Evolutionary conservation across 2,888 invertebrate species (phyloP), one percentile per base, ranked within the genome.

Genomic region (Pilophorus perplexus): DNA sequence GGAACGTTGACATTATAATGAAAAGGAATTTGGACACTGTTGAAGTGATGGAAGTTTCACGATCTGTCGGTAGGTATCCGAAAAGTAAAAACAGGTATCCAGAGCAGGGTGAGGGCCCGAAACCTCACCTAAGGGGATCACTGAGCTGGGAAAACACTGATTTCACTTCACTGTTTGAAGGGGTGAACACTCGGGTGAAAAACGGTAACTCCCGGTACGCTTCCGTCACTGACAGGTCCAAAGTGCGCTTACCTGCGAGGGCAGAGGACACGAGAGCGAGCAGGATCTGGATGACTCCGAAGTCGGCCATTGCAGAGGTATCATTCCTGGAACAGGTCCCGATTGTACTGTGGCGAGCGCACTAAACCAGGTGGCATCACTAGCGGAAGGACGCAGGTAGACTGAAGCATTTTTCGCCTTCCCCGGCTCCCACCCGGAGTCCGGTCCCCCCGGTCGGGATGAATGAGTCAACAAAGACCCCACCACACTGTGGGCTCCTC

Each of bases 271-370:
- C n/a, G 27, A 55, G 55, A 16, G 38, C 55, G 22, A 55, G 38
- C 20, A 33, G 23, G 38, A 55, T 38, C 55, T 55, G 55, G 55
- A 55, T 37, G 55, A 55, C 55, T 55, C 55, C 23, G 55, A 55
- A 38, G 55, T 55, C 55, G 38, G 55, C 55, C 55, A 55, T 55
- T 55, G 55, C 55, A 14, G 22, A 55, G 55, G 55, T 55, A 55
- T 55, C 55, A 55, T 55, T 55, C 55, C 55, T 55, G 55, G 55
- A 55, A 55, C 55, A 55, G 55, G 55, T 55, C 55, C 55, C 55
- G 55, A 55, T 38, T 33, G 33, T 33, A 33, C 33, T 33, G 14
- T 42, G 10, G 10, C 16, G 42, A 14, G 42, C 5, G 14, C 42
- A 42, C 42, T 42, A 42, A 42, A 10, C 55, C 55, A 55, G 55